Evolutionary conservation across 2,797 vertebrate genomes (phyloP), one percentile per base, ranked within the genome.

Genomic region (Sebastes jordani): DNA sequence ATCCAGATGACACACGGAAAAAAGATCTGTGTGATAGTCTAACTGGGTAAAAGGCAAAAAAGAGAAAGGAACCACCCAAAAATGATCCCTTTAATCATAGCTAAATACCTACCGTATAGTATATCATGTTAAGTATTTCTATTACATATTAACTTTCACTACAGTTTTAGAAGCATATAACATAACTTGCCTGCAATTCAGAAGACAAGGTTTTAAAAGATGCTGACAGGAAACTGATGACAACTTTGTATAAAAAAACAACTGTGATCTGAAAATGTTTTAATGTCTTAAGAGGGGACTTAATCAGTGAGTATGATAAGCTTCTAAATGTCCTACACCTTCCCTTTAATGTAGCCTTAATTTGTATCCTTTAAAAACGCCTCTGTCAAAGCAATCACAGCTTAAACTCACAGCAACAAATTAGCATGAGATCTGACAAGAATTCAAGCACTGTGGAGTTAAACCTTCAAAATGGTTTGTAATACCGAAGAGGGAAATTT

Each of bases 251-350:
- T 27, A 84, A 65, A 18, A 46, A 46, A 55, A 73, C 11, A 72
- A 67, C 60, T 82, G 56, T 78, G 78, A 88, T 85, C 64, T 89
- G 87, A 81, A 86, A 81, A 80, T 54, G 29, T 71, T 90, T 86
- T 76, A 76, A 90, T 73, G 64, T 86, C 46, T 82, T 82, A 71
- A 64, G 74, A 78, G 32, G 71, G 27, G 62, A 66, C 11, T 89
- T 87, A 80, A 88, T 91, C 82, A 80, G 56, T 58, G 71, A 74
- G 83, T 65, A 59, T n/a, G 79, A 92, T 84, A 83, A 78, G 76
- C 87, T 64, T 84, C 71, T 80, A 83, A 74, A 78, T 84, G 82
- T 71, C 73, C 71, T 78, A 80, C 62, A 78, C 54, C 74, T 86
- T 83, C 49, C 7, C 80, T 89, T 87, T 86, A 86, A 90, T 82